Percentiles rank a stretch among this genome's conserved stretches.
phyloP scores from a whole-genome alignment of 1,140 invertebrate species.

The Brachionus sp. region DNA sequence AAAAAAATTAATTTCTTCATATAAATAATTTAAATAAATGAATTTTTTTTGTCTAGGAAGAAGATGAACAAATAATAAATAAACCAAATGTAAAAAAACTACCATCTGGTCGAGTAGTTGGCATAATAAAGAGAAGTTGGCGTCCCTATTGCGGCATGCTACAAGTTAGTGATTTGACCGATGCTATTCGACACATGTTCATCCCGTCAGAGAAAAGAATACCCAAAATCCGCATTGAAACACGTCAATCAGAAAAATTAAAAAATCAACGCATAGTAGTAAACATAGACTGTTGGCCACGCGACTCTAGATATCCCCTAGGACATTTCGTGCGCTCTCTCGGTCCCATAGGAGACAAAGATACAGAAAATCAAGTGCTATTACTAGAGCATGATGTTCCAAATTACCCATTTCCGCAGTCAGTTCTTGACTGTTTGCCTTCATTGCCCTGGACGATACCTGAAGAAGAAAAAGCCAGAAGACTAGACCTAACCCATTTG shows the following conservation, averaged over 20 bases:
- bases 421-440: slow-evolving; percentile 86
- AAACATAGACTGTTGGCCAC: slow-evolving; percentile 45
- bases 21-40: not conserved
- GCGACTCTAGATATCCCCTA: slow-evolving; percentile 38
- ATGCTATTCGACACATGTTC: slow-evolving; percentile 34
- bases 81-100: slow-evolving; percentile 48
- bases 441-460: slow-evolving; percentile 83
- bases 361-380: slow-evolving; percentile 86
- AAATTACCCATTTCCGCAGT: slow-evolving; percentile 86
- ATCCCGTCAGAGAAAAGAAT: slow-evolving; percentile 36
- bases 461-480: slow-evolving; percentile 71
- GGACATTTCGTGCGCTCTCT: slow-evolving; percentile 61
- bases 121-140: slow-evolving; percentile 93
- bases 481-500: slow-evolving; percentile 77
- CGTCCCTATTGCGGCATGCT: slow-evolving; percentile 60
- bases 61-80: slow-evolving; percentile 42
- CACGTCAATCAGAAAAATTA: slow-evolving; percentile 33
- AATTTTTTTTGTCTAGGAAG: slow-evolving; percentile 16
- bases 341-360: slow-evolving; percentile 67
- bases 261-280: slow-evolving; percentile 37
- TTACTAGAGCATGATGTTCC: slow-evolving; percentile 95
- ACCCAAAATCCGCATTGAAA: slow-evolving; percentile 45
- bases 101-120: slow-evolving; percentile 84
- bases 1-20: not conserved
- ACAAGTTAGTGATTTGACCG: not conserved